Percentiles rank a stretch among this genome's conserved stretches.
Evolutionary conservation across 2,797 vertebrate genomes (phyloP).

Genomic region (Argentina silus): DNA sequence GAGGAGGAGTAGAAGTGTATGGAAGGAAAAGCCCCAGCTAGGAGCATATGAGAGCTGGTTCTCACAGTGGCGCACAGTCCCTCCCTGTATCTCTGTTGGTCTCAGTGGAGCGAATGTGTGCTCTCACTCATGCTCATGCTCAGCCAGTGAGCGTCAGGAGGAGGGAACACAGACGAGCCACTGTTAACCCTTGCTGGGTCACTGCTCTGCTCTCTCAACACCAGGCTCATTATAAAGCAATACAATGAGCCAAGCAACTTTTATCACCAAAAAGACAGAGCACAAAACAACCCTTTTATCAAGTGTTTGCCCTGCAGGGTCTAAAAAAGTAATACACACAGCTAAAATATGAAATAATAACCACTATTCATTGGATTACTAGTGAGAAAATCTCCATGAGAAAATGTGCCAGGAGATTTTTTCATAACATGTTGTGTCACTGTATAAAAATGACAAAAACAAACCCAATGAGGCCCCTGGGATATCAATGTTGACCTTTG

Average conservation of each 20-base stretch:
- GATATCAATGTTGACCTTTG: slow-evolving; percentile 39
- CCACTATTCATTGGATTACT: not conserved
- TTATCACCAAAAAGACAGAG: slow-evolving; percentile 7
- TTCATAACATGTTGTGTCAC: slow-evolving; percentile 31
- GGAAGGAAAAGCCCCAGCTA: slow-evolving; percentile 57
- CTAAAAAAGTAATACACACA: slow-evolving; percentile 1
- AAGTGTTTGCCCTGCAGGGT: not conserved
- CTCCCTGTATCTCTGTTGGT: slow-evolving; percentile 53
- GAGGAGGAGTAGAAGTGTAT: slow-evolving; percentile 31
- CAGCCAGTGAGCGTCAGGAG: slow-evolving; percentile 64
- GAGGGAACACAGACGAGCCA: slow-evolving; percentile 63
- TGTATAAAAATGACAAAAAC: slow-evolving; percentile 55
- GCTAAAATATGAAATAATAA: not conserved
- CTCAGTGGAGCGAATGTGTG: slow-evolving; percentile 9
- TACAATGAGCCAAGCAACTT: slow-evolving; percentile 18
- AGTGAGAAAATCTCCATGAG: slow-evolving; percentile 28
- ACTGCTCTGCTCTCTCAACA: slow-evolving; percentile 23
- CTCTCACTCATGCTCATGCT: slow-evolving; percentile 46
- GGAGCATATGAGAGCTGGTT: slow-evolving; percentile 55
- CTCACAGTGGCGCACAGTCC: slow-evolving; percentile 49
- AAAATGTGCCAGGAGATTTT: slow-evolving; percentile 20
- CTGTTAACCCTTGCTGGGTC: slow-evolving; percentile 74
- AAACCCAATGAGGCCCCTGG: slow-evolving; percentile 33
- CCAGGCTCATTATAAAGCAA: slow-evolving; percentile 22
- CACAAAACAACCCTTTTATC: not conserved